Base-by-base conservation (phyloP, 1,140 invertebrate species). In the Drosophila varians region DNA sequence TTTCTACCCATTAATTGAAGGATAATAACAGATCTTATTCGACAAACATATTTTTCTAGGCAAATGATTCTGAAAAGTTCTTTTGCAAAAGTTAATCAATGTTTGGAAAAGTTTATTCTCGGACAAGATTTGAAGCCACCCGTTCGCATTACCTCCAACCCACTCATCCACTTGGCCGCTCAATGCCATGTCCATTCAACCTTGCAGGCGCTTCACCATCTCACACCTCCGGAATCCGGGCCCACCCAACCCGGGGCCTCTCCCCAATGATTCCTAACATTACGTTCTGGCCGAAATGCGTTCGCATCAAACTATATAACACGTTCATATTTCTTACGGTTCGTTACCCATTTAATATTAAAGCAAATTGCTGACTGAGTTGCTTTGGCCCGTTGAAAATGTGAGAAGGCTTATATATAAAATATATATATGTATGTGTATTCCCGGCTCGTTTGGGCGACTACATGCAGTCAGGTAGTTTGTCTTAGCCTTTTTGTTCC, bases 321-420 rank as follows among this genome's bases (percentile, higher is more conserved):
- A 74, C 68, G 76, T 79, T 86, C 82, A 86, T 86, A 86, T 87
- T 80, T 86, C 77, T 70, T 86, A 70, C 82, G 65, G 80, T 86
- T 86, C 80, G 80, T 87, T 86, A 87, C 73, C 84, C 73, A 86
- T 86, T 87, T 86, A 86, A 86, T 86, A 86, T 86, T 87, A 87
- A 86, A 80, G 82, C 82, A 86, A 87, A 86, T 86, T 86, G 84
- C 80, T 70, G 68, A 77, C 79, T 60, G 70, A 26, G 62, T 65
- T 66, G 16, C 46, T 51, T 52, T 8, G 6, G 2, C 48, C 34
- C 26, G 25, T 23, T 23, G 23, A 42, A 40, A 25, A 34, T 71
- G 52, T 45, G 18, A 40, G 34, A 9, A 3, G n/a, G 23, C 34
- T 18, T 42, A 6, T 25, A 23, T 31, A 31, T 31, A 9, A 8